These are phyloP conservation scores for Euleptes europaea DNA, from an alignment of 2,113 vertebrate species.

Conservation along the genomic window DNA sequence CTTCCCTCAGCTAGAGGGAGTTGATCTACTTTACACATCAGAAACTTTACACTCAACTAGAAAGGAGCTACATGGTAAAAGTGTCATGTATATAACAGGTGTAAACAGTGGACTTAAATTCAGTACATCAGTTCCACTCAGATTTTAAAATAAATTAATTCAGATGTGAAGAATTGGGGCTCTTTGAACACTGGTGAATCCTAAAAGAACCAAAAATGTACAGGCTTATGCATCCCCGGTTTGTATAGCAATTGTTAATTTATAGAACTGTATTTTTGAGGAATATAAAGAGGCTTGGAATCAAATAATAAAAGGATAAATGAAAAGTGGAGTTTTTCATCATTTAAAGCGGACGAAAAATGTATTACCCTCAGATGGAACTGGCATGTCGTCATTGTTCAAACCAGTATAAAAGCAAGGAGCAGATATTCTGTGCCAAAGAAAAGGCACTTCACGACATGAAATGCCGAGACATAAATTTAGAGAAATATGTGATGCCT, in stretches of 20 bases:
- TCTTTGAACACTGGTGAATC: too few relatives aligned
- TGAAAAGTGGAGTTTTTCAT: conserved; percentile 53
- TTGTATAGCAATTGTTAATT: conserved; percentile 49
- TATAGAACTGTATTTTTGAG: conserved; percentile 31
- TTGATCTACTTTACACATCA: too few relatives aligned
- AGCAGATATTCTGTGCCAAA: conserved; percentile 69
- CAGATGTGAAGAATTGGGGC: too few relatives aligned
- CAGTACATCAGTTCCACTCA: too few relatives aligned
- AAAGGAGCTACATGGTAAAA: too few relatives aligned
- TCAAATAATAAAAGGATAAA: conserved; percentile 24
- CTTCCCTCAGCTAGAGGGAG: too few relatives aligned
- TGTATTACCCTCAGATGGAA: conserved; percentile 55
- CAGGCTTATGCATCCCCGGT: neutral
- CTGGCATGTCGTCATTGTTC: conserved; percentile 61
- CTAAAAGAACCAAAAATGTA: too few relatives aligned
- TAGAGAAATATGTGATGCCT: conserved; percentile 77
- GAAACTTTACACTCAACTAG: too few relatives aligned
- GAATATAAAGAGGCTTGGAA: conserved; percentile 21
- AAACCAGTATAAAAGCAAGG: conserved; percentile 62
- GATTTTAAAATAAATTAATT: too few relatives aligned
- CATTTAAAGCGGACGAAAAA: conserved; percentile 52
- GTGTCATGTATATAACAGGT: too few relatives aligned
- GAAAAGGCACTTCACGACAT: conserved; percentile 73
- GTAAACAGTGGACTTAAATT: too few relatives aligned
- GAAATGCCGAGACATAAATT: conserved; percentile 74